Percentiles rank a stretch among this genome's conserved stretches.
Conservation (phyloP, 1,140 invertebrate species). For the Drosophila obscura region DNA sequence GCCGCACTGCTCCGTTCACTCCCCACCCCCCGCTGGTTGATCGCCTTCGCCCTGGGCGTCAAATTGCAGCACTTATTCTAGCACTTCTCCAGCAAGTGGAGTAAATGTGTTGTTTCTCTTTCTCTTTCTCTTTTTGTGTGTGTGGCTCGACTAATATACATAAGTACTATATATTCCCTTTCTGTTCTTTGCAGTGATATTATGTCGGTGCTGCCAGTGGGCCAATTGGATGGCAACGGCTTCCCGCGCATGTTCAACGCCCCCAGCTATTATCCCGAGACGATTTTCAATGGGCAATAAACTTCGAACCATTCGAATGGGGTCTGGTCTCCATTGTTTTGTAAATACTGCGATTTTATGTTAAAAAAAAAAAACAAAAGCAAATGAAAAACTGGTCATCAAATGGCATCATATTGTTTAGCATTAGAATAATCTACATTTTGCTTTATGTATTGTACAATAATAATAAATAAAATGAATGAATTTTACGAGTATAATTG, state of each 20-base stretch:
- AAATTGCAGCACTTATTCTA: conserved; percentile 61
- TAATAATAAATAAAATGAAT: conserved; percentile 44
- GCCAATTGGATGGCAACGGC: conserved; percentile 78
- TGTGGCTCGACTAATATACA: neutral
- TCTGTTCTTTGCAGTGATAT: conserved; percentile 73
- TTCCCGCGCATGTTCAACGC: conserved; percentile 83
- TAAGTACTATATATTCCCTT: conserved; percentile 3
- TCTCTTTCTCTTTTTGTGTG: neutral
- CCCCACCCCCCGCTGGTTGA: conserved; percentile 50
- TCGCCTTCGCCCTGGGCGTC: conserved; percentile 57
- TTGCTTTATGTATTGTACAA: conserved; percentile 63
- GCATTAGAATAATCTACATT: conserved; percentile 45
- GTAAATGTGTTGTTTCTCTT: conserved; percentile 37
- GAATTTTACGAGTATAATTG: conserved; percentile 15
- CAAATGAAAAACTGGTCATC: conserved; percentile 55
- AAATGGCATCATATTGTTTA: conserved; percentile 64
- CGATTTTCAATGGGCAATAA: conserved; percentile 83
- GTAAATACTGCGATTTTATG: conserved; percentile 64
- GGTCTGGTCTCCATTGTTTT: conserved; percentile 45
- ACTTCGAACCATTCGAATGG: conserved; percentile 26
- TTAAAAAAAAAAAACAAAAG: conserved; percentile 42
- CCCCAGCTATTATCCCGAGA: conserved; percentile 83
- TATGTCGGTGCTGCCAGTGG: conserved; percentile 80
- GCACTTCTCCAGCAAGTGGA: conserved; percentile 34
- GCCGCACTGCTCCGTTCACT: conserved; percentile 47